A percentile compares a stretch with the other conserved stretches of the same genome.
Conservation (phyloP, 2,113 vertebrate genomes). For the Nibea coibor region DNA sequence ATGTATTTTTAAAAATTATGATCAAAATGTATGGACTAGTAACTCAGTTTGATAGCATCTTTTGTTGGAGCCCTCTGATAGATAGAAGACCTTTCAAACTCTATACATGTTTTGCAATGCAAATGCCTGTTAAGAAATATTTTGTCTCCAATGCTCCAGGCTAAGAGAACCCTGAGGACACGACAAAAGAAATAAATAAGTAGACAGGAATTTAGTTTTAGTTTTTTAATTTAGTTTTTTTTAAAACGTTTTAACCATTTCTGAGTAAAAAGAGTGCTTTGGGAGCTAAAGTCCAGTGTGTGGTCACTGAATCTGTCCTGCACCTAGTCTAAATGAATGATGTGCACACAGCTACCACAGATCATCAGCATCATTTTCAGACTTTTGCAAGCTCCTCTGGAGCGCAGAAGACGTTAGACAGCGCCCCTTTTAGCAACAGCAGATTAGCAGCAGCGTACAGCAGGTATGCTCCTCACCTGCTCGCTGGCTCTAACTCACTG, state of each 20-base stretch:
- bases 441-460: background rate
- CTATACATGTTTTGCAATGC: background rate
- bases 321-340: background rate
- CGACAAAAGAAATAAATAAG: too few relatives aligned
- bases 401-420: background rate
- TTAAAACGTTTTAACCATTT: too few relatives aligned
- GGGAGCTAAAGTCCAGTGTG: too few relatives aligned
- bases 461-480: background rate
- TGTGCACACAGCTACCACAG: background rate
- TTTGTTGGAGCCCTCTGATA: background rate
- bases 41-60: background rate
- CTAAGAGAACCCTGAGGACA: too few relatives aligned
- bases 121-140: background rate
- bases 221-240: too few relatives aligned
- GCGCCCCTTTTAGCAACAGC: background rate
- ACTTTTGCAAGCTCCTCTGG: background rate
- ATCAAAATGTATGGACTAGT: background rate
- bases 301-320: background rate
- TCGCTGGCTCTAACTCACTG: background rate
- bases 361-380: background rate
- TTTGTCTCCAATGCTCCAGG: too few relatives aligned
- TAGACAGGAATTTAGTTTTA: too few relatives aligned
- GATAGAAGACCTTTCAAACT: background rate
- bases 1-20: background rate
- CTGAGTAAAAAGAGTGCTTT: too few relatives aligned